phyloP scores from a whole-genome alignment of 2,888 invertebrate species.

The Dorcus parallelipipedus region DNA sequence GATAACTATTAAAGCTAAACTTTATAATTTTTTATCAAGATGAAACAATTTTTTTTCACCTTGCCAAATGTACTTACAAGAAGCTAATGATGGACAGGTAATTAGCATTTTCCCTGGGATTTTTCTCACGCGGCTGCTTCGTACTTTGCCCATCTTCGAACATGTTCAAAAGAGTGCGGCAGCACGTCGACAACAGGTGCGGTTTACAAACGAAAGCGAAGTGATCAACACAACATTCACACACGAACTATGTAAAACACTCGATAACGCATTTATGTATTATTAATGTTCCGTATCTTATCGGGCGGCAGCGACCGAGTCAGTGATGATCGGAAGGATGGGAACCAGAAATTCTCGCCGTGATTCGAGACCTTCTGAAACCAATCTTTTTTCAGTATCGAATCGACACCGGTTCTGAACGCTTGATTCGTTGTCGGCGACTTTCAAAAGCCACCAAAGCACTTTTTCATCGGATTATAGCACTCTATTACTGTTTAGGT shows the following conservation, averaged over 20 bases:
- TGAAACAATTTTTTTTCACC: not conserved
- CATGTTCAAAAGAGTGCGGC: slow-evolving; percentile 2
- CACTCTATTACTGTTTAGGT: too few species aligned
- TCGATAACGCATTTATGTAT: slow-evolving; percentile 5
- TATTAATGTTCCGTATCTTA: slow-evolving; percentile 8
- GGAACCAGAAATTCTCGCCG: too few species aligned
- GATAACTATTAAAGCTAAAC: too few species aligned
- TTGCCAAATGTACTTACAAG: slow-evolving; percentile 18
- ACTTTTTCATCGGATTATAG: too few species aligned
- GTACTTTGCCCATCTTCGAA: slow-evolving; percentile 13
- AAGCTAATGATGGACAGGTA: slow-evolving; percentile 21
- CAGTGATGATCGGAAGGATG: too few species aligned
- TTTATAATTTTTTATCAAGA: too few species aligned
- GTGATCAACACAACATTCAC: not conserved
- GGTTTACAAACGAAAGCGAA: not conserved
- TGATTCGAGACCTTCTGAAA: too few species aligned
- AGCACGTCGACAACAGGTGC: not conserved
- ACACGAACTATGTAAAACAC: slow-evolving; percentile 6
- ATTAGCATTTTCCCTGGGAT: slow-evolving; percentile 23
- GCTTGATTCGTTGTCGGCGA: too few species aligned
- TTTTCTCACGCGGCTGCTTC: slow-evolving; percentile 13
- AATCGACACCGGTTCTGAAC: too few species aligned
- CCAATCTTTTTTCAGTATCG: too few species aligned
- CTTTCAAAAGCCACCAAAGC: too few species aligned
- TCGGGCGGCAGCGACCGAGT: not conserved